phyloP scores from a whole-genome alignment of 1,140 invertebrate genomes.

The Propsilocerus akamusi region DNA sequence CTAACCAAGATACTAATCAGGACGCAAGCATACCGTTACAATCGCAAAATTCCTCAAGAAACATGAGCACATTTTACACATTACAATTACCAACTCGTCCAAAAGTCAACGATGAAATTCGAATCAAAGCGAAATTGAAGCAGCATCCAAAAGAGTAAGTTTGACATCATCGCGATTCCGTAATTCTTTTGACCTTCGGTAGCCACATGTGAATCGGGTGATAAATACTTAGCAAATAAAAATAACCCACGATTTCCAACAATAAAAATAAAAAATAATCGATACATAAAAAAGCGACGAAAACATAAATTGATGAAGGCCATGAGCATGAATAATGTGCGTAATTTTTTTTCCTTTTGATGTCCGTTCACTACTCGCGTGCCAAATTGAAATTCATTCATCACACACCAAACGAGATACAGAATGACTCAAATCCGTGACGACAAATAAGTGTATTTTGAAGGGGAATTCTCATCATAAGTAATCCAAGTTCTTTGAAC shows the following conservation, averaged over 20 bases:
- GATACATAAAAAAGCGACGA: background rate
- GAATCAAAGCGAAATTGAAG: background rate
- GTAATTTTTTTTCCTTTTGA: too few species aligned
- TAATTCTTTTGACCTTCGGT: background rate
- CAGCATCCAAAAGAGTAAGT: constrained; percentile 1
- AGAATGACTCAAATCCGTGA: too few species aligned
- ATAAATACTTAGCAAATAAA: background rate
- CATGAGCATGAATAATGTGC: background rate
- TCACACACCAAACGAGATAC: too few species aligned
- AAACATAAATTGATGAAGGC: background rate
- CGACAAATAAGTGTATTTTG: too few species aligned
- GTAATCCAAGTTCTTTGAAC: too few species aligned
- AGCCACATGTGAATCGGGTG: background rate
- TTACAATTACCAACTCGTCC: background rate
- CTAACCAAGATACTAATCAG: background rate
- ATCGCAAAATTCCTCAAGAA: background rate
- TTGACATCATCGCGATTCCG: too few species aligned
- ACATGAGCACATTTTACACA: background rate
- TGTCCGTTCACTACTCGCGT: too few species aligned
- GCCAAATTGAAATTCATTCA: too few species aligned
- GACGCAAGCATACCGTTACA: background rate
- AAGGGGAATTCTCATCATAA: too few species aligned
- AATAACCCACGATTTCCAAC: background rate
- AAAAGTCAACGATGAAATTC: background rate
- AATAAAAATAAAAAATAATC: background rate